Evolutionary conservation across 2,113 vertebrate species (phyloP), one percentile per base, ranked within the genome.

Genomic region (Nerophis lumbriciformis): DNA sequence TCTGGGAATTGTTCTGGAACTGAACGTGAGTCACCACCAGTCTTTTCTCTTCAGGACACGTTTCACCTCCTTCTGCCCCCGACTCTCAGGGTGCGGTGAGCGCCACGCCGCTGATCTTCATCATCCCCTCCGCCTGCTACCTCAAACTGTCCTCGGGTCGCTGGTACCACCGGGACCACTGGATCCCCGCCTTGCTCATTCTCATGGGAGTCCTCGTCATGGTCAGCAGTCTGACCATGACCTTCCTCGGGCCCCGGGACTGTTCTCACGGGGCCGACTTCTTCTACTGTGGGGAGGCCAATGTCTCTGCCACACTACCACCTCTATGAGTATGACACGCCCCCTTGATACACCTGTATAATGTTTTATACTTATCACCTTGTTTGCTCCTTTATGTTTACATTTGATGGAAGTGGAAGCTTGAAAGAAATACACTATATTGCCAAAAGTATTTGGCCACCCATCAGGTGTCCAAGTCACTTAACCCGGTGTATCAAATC

Each of bases 101-200:
- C 54, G 95, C 96, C 6, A 91, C 89, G 4, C 97, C 96, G 0
- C 87, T 99, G 53, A 93, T 99, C 85, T 98, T 98, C 91, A 94
- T 98, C 87, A 89, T 98, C 42, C 95, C 96, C 4, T 88, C 94
- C 0, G 94, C 93, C 0, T 98, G 97, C 76, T 97, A 92, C 72
- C 86, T 98, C 61, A 98, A 89, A 69, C 90, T 97, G 44, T 94
- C 93, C 13, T 50, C 89, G 44, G 90, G 93, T 35, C 87, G 83
- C 45, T 94, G 92, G 93, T 93, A 88, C 70, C 89, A 93, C 59
- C 69, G 75, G 2, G 91, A 94, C 78, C 94, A 93, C 59, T 35
- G 95, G 61, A 71, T 94, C 28, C 88, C 94, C 38, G 59, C 67
- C 38, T 28, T 92, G 59, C 83, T 98, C 75, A 88, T 99, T 21